Conservation (phyloP, 2,888 invertebrate genomes). For the Apeira syringaria region DNA sequence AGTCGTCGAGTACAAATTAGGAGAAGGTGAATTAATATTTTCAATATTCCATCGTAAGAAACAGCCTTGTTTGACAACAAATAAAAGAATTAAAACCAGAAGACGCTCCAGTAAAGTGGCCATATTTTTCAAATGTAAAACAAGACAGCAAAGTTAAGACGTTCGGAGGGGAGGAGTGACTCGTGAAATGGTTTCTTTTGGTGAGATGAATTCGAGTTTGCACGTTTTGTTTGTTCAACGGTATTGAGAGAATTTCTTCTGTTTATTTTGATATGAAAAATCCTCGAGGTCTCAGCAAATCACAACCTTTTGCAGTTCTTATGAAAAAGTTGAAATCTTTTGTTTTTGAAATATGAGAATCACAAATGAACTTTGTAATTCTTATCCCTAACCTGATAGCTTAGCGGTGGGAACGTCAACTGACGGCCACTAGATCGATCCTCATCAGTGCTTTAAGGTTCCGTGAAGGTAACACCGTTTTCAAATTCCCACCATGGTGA, state of each 20-base stretch:
- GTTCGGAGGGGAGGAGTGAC: conserved; percentile 6
- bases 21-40: conserved; percentile 17
- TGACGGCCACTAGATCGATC: no score
- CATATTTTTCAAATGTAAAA: conserved; percentile 24
- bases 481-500: no score
- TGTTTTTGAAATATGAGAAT: no score
- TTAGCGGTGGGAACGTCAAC: no score
- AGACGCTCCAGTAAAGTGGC: conserved; percentile 13
- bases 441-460: no score
- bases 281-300: neutral
- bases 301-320: neutral
- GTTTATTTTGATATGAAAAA: conserved; percentile 11
- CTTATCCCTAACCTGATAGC: no score
- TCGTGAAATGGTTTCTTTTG: conserved; percentile 13
- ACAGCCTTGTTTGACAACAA: conserved; percentile 22
- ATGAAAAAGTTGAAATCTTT: no score
- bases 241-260: conserved; percentile 9
- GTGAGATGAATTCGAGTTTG: conserved; percentile 23
- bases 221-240: conserved; percentile 18
- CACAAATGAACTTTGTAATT: no score
- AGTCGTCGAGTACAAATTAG: conserved; percentile 10
- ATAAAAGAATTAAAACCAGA: conserved; percentile 21
- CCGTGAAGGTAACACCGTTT: no score
- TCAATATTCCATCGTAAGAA: conserved; percentile 17
- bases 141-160: conserved; percentile 16